Base-by-base conservation (phyloP, 2,113 vertebrate species). In the Siphamia tubifer region DNA sequence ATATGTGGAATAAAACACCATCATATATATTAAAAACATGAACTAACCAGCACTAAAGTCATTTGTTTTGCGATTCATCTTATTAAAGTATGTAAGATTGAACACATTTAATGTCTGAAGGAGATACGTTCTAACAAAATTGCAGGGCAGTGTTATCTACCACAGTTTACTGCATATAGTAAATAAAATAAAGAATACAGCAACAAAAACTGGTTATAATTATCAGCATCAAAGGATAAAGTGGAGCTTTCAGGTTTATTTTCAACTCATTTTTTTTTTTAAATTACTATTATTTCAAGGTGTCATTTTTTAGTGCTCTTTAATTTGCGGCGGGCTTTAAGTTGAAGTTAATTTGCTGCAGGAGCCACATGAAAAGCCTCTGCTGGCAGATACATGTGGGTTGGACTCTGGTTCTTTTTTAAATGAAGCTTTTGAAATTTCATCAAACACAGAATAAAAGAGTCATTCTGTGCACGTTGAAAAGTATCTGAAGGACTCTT, bases 281-380 rank as follows among this genome's bases (percentile, higher is more conserved):
- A 39, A n/a, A n/a, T 62, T 67, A 62, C 65, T 72, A 61, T 65
- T 28, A 70, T 58, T 72, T 58, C 4, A 56, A 53, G 17, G 19
- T 20, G 11, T 25, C 28, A 32, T 45, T 52, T 61, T 47, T 23
- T 15, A 21, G 36, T 53, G 36, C n/a, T n/a, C n/a, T n/a, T n/a
- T 72, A 34, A 64, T 80, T 79, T 62, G 60, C 13, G 52, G 74
- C 65, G 30, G 3, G 32, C 32, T 65, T 77, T 44, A n/a, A 30
- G 36, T 72, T 80, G 16, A 38, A 70, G 27, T 60, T 45, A 19
- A 80, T 68, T 80, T 68, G 61, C 45, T 70, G 71, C 40, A 8
- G 24, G 68, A 68, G 36, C 77, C 81, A 80, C 79, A 83, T 73
- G 25, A 77, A 30, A 65, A 65, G 47, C 38, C 48, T 20, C 24